phyloP scores from a whole-genome alignment of 2,888 invertebrate genomes.

The Chelonus formosanus region DNA sequence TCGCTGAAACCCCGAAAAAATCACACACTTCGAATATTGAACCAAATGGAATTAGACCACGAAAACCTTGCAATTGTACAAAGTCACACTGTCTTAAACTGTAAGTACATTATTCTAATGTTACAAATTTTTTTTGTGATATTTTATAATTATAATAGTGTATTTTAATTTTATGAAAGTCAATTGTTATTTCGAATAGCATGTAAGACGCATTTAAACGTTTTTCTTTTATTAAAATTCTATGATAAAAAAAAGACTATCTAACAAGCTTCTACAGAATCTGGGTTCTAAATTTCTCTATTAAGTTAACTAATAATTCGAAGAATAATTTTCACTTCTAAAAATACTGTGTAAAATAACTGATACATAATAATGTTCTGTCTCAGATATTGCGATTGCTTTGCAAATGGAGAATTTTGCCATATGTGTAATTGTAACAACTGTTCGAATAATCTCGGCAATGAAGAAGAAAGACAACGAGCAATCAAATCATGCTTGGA shows the following conservation, averaged over 20 bases:
- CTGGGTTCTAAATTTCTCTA: background rate
- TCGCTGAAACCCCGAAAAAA: constrained; percentile 42
- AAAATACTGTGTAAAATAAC: background rate
- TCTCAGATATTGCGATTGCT: constrained; percentile 92
- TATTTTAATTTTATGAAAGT: constrained; percentile 21
- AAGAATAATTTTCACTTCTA: too few relatives aligned
- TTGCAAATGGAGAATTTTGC: constrained; percentile 99
- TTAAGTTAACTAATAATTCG: too few relatives aligned
- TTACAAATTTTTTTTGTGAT: background rate
- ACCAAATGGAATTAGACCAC: constrained; percentile 71
- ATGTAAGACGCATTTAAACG: constrained; percentile 29
- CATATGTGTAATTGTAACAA: constrained; percentile 97
- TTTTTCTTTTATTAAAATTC: constrained; percentile 38
- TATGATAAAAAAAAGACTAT: constrained; percentile 37
- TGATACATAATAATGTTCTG: constrained; percentile 38
- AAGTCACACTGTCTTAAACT: constrained; percentile 98
- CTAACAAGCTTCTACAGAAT: constrained; percentile 33
- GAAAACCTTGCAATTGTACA: constrained; percentile 98
- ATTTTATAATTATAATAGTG: background rate
- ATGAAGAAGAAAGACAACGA: constrained; percentile 92
- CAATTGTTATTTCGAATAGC: constrained; percentile 20
- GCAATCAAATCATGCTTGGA: constrained; percentile 96
- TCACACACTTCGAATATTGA: constrained; percentile 51
- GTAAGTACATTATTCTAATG: constrained; percentile 66
- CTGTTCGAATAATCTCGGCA: constrained; percentile 94